phyloP scores from a whole-genome alignment of 2,888 invertebrate species.

The Drosophila monieri region DNA sequence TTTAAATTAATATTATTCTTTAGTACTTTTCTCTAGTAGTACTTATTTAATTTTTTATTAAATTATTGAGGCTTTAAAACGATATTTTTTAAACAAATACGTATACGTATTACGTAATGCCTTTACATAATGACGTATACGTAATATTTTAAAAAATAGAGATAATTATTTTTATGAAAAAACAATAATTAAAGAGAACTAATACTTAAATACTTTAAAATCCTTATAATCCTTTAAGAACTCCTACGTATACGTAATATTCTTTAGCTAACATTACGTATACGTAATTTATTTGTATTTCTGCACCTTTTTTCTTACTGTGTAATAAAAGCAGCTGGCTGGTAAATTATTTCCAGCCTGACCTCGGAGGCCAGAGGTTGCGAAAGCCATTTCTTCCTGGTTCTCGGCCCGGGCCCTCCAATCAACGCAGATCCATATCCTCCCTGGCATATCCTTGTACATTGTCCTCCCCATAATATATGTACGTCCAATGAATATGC shows the following conservation, averaged over 20 bases:
- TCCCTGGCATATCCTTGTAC: not conserved
- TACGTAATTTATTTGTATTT: not conserved
- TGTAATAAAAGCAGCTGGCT: slow-evolving; percentile 10
- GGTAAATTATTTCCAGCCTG: slow-evolving; percentile 7
- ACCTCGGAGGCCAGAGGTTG: slow-evolving; percentile 7
- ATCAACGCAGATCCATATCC: not conserved
- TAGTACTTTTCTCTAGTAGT: no score
- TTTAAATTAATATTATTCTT: no score
- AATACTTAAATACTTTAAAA: not conserved
- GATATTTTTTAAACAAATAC: no score
- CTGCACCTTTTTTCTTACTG: not conserved
- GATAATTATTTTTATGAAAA: not conserved
- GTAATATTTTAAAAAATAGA: not conserved
- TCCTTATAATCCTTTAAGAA: not conserved
- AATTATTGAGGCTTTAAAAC: no score
- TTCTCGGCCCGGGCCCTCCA: not conserved
- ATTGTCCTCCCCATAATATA: not conserved
- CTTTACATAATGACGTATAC: not conserved
- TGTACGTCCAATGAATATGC: not conserved
- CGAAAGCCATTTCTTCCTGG: slow-evolving; percentile 8
- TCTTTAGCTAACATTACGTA: no score
- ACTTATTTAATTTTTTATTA: no score
- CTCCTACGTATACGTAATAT: not conserved
- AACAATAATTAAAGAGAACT: not conserved
- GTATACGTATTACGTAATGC: no score